Evolutionary conservation across 2,888 invertebrate species (phyloP).

Genomic region (Leistus spinibarbis): DNA sequence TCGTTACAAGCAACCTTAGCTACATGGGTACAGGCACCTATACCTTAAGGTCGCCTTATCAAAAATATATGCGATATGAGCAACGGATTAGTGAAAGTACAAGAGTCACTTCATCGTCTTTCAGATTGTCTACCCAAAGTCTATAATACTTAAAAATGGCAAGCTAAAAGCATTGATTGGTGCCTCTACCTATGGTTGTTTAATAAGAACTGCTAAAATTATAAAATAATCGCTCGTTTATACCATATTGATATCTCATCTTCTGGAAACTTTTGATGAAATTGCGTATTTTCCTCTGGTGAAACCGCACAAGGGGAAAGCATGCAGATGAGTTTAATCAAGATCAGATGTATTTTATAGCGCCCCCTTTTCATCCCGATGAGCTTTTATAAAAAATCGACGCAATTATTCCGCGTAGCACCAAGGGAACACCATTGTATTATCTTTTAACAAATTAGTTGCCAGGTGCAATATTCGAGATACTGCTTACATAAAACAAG

Average conservation of each 20-base stretch:
- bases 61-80: too few species aligned
- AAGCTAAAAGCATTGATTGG: too few species aligned
- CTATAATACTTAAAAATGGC: too few species aligned
- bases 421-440: neutral
- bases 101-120: too few species aligned
- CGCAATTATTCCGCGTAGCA: neutral
- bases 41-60: too few species aligned
- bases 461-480: neutral
- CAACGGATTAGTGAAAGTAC: too few species aligned
- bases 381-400: neutral
- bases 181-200: too few species aligned
- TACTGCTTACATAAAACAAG: neutral
- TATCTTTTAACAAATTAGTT: neutral
- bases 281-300: neutral
- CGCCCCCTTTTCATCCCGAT: slow-evolving; percentile 10
- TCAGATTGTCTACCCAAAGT: too few species aligned
- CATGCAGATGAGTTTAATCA: slow-evolving; percentile 36
- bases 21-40: too few species aligned
- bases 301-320: slow-evolving; percentile 3
- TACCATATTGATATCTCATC: neutral
- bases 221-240: neutral
- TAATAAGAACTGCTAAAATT: too few species aligned
- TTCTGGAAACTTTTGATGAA: neutral
- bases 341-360: slow-evolving; percentile 34
- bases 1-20: too few species aligned